A percentile compares a stretch with the other conserved stretches of the same genome.
Conservation (phyloP, 1,140 invertebrate genomes). For the Tachypleus tridentatus region DNA sequence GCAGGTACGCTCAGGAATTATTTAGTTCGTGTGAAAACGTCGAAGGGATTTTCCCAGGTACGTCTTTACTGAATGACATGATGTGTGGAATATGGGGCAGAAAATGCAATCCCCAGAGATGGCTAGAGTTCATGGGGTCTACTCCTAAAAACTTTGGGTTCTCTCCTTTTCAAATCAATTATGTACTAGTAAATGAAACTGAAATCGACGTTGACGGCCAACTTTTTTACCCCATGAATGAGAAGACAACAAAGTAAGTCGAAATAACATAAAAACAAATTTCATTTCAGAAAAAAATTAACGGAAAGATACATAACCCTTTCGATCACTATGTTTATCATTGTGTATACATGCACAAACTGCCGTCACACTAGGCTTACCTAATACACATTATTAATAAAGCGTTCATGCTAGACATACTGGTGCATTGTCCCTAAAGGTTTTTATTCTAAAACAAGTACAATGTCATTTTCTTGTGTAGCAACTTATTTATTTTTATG, state of each 20-base stretch:
- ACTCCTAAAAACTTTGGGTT: constrained; percentile 19
- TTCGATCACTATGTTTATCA: too few relatives aligned
- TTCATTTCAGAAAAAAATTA: too few relatives aligned
- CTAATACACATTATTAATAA: too few relatives aligned
- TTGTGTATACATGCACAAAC: too few relatives aligned
- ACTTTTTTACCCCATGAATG: constrained; percentile 14
- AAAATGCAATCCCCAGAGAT: constrained; percentile 16
- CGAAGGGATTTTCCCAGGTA: constrained; percentile 15
- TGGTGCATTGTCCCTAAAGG: too few relatives aligned
- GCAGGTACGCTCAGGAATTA: constrained; percentile 15
- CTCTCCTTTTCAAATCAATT: constrained; percentile 24
- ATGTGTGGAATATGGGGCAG: constrained; percentile 22
- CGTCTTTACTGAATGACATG: constrained; percentile 11
- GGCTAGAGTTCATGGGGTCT: constrained; percentile 21
- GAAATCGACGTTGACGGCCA: neutral
- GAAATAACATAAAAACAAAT: too few relatives aligned
- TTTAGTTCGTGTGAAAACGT: constrained; percentile 24
- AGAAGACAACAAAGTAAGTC: constrained; percentile 10
- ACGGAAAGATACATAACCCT: too few relatives aligned
- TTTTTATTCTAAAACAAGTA: too few relatives aligned
- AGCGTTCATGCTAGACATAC: too few relatives aligned
- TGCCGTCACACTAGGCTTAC: too few relatives aligned
- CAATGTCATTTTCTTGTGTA: too few relatives aligned
- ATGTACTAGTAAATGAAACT: constrained; percentile 13
- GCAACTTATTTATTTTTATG: too few relatives aligned